These are phyloP conservation scores for Cavia porcellus DNA, from an alignment of 2,113 vertebrate genomes.

Conservation along the genomic window DNA sequence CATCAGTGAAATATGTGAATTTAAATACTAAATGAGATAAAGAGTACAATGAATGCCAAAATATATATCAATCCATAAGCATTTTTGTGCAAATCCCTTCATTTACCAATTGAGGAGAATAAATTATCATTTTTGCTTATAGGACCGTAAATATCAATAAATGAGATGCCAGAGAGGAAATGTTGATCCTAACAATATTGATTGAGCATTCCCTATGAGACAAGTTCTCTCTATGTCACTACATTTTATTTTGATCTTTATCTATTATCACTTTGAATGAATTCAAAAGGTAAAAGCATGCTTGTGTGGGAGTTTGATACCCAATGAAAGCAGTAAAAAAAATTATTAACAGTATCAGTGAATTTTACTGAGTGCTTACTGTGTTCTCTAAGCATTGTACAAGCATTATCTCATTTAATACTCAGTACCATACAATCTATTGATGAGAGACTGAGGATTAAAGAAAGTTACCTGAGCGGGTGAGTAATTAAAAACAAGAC, in stretches of 20 bases:
- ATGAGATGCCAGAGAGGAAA: slow-evolving; percentile 11
- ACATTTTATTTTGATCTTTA: no score
- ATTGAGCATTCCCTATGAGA: background rate
- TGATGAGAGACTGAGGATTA: background rate
- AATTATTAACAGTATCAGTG: background rate
- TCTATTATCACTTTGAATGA: background rate
- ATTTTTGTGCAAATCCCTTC: background rate
- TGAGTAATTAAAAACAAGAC: background rate
- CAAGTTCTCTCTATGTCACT: background rate
- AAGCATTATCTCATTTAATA: background rate
- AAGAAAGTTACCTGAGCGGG: background rate
- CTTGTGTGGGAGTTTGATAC: background rate
- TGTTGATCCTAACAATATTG: background rate
- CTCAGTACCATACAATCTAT: background rate
- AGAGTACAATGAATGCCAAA: background rate
- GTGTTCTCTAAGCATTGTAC: background rate
- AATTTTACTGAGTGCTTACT: background rate
- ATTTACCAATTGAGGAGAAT: background rate
- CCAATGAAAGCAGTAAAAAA: background rate
- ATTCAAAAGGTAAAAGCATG: background rate
- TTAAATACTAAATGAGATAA: background rate
- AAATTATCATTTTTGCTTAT: background rate
- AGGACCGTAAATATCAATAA: slow-evolving; percentile 3
- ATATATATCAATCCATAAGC: slow-evolving; percentile 8
- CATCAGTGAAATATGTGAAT: background rate